These are phyloP conservation scores for Monopterus albus DNA, from an alignment of 2,113 vertebrate genomes.

Conservation along the genomic window DNA sequence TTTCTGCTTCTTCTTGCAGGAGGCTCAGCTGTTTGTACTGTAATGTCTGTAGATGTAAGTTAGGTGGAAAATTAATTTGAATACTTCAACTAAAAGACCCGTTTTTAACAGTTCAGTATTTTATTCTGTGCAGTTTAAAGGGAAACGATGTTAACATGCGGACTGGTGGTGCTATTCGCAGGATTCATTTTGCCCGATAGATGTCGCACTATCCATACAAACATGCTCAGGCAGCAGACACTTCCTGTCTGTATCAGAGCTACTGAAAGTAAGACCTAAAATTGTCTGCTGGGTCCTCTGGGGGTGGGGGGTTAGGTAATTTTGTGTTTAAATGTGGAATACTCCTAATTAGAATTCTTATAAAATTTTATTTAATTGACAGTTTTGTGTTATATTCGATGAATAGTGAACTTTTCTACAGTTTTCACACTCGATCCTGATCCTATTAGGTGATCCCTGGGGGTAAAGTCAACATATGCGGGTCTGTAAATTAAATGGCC, in stretches of 20 bases:
- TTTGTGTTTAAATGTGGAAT: background rate
- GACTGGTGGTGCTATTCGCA: background rate
- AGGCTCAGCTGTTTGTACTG: background rate
- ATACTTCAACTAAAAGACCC: background rate
- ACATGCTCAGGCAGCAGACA: conserved; percentile 35
- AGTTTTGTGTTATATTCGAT: background rate
- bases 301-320: background rate
- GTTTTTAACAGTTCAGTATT: background rate
- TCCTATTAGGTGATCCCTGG: background rate
- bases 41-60: background rate
- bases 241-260: background rate
- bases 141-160: background rate
- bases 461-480: background rate
- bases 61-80: background rate
- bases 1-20: background rate
- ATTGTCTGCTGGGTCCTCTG: background rate
- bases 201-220: conserved; percentile 80
- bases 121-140: background rate
- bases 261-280: conserved; percentile 1
- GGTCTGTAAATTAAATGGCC: background rate
- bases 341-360: background rate
- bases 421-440: background rate
- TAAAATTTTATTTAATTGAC: background rate
- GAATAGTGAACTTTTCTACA: background rate
- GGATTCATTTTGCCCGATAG: conserved; percentile 60